Evolutionary conservation across 2,113 vertebrate species (phyloP), one percentile per base, ranked within the genome.

Genomic region (Percopsis transmontana): DNA sequence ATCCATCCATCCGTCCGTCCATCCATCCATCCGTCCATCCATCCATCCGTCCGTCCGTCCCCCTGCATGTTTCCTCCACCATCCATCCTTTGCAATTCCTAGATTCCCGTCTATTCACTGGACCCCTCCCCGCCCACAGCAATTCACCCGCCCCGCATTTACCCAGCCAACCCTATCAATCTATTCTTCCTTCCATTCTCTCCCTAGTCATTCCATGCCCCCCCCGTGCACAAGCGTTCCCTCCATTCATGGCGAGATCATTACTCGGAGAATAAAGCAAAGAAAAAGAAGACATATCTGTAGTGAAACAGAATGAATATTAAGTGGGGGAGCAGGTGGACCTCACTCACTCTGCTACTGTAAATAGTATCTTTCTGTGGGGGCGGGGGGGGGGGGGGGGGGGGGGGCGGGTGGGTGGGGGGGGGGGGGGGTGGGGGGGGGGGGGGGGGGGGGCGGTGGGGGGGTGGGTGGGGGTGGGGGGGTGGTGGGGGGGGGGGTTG

Each of bases 231-330:
- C 75, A 57, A 56, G 41, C 70, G 60, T 81, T 81, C 70, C 51
- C 69, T 72, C 68, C 64, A 72, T 77, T 76, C 77, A 82, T 40
- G 67, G 70, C 7, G 16, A 66, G 62, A 47, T 62, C 18, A 40
- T 55, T 64, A 63, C 52, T 42, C 33, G n/a, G 50, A 24, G 39
- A 42, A 27, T 44, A 23, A 45, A 16, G 58, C 66, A 2, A 18
- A 1, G 19, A 73, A 70, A 82, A 70, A 73, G 47, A 72, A 74
- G 63, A 66, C 65, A 52, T 69, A 83, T 85, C 81, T 74, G 66
- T 71, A 45, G 64, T 81, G 70, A 82, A 83, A 80, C 74, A 86
- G 71, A 60, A 79, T 84, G 76, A 78, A 85, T 88, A 84, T 79
- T 82, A 85, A 87, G 65, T 33, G 27, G 1, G 27, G 50, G 27